Conservation (phyloP, 1,140 invertebrate species). For the Zaprionus nigranus region DNA sequence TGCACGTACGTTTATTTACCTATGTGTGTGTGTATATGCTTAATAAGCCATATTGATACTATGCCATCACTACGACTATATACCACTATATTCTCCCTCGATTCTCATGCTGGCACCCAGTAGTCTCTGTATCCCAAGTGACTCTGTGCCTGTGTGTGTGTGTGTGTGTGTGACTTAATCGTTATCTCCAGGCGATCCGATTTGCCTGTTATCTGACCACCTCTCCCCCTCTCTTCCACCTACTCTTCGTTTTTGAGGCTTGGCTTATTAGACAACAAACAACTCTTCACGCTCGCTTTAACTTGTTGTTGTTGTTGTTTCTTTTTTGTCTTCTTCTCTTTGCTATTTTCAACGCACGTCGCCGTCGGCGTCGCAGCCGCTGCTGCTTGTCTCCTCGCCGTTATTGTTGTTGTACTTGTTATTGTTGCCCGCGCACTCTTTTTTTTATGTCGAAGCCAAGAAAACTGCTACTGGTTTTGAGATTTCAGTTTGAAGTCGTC, state of each 20-base stretch:
- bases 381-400: background rate
- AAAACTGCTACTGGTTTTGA: constrained; percentile 81
- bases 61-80: constrained; percentile 35
- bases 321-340: constrained; percentile 17
- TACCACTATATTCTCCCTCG: constrained; percentile 16
- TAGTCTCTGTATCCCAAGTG: constrained; percentile 28
- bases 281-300: constrained; percentile 54
- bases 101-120: constrained; percentile 58
- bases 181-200: constrained; percentile 48
- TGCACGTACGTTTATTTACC: constrained; percentile 20
- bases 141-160: background rate
- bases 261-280: constrained; percentile 70
- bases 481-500: constrained; percentile 58
- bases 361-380: constrained; percentile 16
- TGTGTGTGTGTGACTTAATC: constrained; percentile 21
- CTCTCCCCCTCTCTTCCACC: background rate
- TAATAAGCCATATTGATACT: constrained; percentile 48
- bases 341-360: constrained; percentile 44
- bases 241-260: constrained; percentile 42
- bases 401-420: constrained; percentile 26
- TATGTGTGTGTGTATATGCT: constrained; percentile 28
- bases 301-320: constrained; percentile 50
- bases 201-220: constrained; percentile 40
- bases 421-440: constrained; percentile 36
- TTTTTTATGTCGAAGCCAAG: constrained; percentile 65